Evolutionary conservation across 1,140 invertebrate genomes (phyloP).

Genomic region (Drosophila tropicalis): DNA sequence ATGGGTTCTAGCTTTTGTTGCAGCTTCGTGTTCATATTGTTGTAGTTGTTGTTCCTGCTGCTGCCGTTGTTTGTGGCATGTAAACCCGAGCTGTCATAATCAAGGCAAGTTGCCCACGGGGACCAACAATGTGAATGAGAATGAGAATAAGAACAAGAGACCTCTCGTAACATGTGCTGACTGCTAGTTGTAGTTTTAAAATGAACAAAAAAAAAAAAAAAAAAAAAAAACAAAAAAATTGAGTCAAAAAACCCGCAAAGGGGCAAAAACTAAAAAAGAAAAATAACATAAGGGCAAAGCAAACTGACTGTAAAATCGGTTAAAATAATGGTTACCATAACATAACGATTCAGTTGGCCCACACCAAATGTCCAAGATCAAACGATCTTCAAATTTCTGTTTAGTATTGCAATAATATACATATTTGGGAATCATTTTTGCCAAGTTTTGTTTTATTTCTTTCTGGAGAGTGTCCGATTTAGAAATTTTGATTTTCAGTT

Average conservation of each 20-base stretch:
- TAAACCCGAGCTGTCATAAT: constrained; percentile 68
- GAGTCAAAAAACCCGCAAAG: not conserved
- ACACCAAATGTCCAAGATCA: not conserved
- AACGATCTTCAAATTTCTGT: no score
- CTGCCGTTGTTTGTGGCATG: constrained; percentile 48
- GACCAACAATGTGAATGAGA: constrained; percentile 28
- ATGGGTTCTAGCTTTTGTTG: constrained; percentile 33
- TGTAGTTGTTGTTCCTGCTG: constrained; percentile 10
- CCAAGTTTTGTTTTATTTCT: no score
- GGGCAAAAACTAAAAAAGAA: not conserved
- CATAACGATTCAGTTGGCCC: not conserved
- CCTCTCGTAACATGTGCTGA: constrained; percentile 14
- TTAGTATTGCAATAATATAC: no score
- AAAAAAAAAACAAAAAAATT: not conserved
- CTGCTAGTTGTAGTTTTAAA: constrained; percentile 22
- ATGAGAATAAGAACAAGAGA: constrained; percentile 7
- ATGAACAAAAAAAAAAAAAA: constrained; percentile 1
- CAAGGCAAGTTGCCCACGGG: constrained; percentile 57
- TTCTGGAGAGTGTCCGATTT: no score
- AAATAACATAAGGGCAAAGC: not conserved
- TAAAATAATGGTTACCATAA: not conserved
- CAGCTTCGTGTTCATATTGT: not conserved
- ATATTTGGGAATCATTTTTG: no score
- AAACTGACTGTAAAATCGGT: not conserved
- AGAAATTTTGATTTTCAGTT: no score